These are phyloP conservation scores for Mizuhopecten yessoensis DNA, from an alignment of 1,140 invertebrate genomes.

Conservation along the genomic window DNA sequence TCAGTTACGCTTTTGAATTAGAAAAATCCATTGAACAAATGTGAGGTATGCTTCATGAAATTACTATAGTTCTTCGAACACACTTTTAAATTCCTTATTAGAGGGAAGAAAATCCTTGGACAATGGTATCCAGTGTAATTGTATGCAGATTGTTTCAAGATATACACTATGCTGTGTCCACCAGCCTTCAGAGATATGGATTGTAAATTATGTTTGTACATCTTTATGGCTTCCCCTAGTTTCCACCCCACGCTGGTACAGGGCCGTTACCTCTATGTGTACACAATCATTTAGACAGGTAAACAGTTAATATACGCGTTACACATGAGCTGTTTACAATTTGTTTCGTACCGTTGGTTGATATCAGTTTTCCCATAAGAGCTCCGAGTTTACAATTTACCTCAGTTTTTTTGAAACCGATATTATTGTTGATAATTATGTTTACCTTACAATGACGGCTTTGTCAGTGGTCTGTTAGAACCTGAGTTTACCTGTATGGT, in stretches of 20 bases:
- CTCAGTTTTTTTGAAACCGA: not conserved
- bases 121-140: not conserved
- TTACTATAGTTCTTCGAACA: too few species aligned
- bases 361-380: not conserved
- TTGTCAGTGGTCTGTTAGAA: not conserved
- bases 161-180: not conserved
- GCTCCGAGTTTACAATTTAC: not conserved
- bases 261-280: not conserved
- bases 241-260: not conserved
- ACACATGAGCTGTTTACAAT: not conserved
- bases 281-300: not conserved
- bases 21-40: too few species aligned
- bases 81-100: too few species aligned
- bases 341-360: not conserved
- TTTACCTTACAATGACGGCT: not conserved
- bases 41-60: too few species aligned
- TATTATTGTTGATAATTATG: conserved; percentile 40
- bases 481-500: not conserved
- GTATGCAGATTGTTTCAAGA: not conserved
- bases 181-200: not conserved
- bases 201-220: not conserved
- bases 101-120: not conserved
- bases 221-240: not conserved
- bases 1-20: not conserved
- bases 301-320: not conserved